Evolutionary conservation across 2,888 invertebrate species (phyloP), one percentile per base, ranked within the genome.

Genomic region (Ectemnius lituratus): DNA sequence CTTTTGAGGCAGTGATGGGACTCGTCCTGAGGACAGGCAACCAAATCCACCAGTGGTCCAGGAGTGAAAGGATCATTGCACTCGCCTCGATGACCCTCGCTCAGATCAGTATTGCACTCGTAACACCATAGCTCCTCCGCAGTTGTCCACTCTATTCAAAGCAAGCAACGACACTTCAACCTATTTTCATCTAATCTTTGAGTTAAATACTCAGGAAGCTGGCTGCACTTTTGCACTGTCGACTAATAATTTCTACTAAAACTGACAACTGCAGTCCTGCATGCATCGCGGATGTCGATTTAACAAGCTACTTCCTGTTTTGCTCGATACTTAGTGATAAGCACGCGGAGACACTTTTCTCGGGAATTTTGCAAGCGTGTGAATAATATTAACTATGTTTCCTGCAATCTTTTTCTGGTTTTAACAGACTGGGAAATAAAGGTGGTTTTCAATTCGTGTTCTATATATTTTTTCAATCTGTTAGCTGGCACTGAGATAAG

Each of bases 11-110:
- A 88, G 57, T 83, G 81, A 62, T 88, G 79, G 20, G 85, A 70
- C 61, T 86, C 87, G 46, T 85, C 81, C 18, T 66, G 74, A 0
- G 84, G 84, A 67, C 88, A 88, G 5, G 71, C 76, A 0, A 79
- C 73, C 37, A 88, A 68, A 66, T 86, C 80, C 49, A 74, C 67
- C 27, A 77, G 56, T 14, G 80, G 77, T 27, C 75, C 62, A 13
- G 84, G 79, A 6, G 28, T 60, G 62, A 85, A 88, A 62, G 88
- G 88, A 62, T 88, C 87, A 67, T 87, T 88, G 79, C 88, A 88
- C 37, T 82, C 85, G 23, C 70, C 72, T 37, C 73, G 83, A 27
- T 77, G 83, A 8, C 80, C 81, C 6, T 67, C 64, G 46, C 61
- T 80, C 63, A 85, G 68, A 73, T 87, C 78, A 0, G 82, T 78